These are phyloP conservation scores for Poecilia velifera DNA, from an alignment of 2,797 vertebrate species.

Conservation along the genomic window DNA sequence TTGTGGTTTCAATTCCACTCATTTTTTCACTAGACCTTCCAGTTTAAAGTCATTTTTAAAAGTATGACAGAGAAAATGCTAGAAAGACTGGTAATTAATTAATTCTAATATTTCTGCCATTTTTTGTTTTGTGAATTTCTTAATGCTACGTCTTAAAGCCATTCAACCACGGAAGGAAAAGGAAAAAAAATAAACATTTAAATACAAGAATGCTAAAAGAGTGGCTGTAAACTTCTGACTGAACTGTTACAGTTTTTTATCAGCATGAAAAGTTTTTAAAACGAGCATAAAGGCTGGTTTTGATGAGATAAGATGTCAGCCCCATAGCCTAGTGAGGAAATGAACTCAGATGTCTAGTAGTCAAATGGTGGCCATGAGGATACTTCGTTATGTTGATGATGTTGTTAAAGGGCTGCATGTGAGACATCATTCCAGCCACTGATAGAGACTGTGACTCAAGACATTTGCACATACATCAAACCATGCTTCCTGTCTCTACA, in stretches of 20 bases:
- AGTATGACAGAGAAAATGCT: neutral
- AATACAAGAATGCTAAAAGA: neutral
- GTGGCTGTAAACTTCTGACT: neutral
- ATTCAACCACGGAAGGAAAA: neutral
- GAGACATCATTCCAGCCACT: constrained; percentile 12
- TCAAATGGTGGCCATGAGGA: neutral
- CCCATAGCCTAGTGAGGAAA: neutral
- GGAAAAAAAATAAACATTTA: neutral
- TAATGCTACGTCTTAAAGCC: neutral
- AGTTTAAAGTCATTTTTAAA: neutral
- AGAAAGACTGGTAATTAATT: neutral
- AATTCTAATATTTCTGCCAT: neutral
- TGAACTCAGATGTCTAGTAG: neutral
- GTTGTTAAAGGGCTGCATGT: neutral
- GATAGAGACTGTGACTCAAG: neutral
- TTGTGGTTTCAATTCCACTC: neutral
- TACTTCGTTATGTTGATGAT: neutral
- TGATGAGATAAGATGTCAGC: neutral
- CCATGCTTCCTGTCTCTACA: constrained; percentile 1
- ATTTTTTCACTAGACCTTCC: neutral
- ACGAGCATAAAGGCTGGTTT: neutral
- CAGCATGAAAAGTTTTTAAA: neutral
- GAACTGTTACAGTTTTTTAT: neutral
- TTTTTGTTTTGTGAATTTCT: neutral
- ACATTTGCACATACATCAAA: constrained; percentile 15